phyloP scores from a whole-genome alignment of 2,888 invertebrate species.

The Spilarctia lutea region DNA sequence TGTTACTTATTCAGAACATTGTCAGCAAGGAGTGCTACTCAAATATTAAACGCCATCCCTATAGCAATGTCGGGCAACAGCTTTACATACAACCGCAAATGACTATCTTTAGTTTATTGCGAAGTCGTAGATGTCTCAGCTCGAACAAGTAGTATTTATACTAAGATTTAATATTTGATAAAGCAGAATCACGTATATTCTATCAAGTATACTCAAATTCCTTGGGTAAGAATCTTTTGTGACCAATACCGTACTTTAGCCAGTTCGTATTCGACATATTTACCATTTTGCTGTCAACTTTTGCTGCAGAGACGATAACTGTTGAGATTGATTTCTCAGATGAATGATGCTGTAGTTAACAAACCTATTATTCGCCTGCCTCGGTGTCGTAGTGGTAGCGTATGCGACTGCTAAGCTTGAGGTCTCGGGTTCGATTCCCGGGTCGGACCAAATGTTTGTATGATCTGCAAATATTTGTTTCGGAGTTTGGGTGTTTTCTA shows the following conservation, averaged over 20 bases:
- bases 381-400: no score
- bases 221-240: neutral
- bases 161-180: neutral
- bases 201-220: neutral
- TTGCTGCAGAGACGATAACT: no score
- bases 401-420: no score
- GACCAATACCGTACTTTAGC: neutral
- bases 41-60: slow-evolving; percentile 40
- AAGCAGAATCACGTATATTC: neutral
- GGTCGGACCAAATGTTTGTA: no score
- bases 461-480: no score
- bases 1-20: slow-evolving; percentile 46
- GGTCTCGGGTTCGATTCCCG: no score
- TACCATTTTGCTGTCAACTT: neutral
- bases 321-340: no score
- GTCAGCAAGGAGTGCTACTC: slow-evolving; percentile 42
- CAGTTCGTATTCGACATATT: neutral
- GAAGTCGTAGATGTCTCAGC: neutral
- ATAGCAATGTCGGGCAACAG: neutral
- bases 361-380: no score
- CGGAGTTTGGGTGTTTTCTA: no score
- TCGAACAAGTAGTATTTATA: neutral
- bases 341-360: no score
- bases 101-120: neutral
- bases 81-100: slow-evolving; percentile 9